Percentiles rank a stretch among this genome's conserved stretches.
These are phyloP conservation scores for Amaurobius ferox DNA, from an alignment of 2,888 invertebrate genomes.

Conservation along the genomic window DNA sequence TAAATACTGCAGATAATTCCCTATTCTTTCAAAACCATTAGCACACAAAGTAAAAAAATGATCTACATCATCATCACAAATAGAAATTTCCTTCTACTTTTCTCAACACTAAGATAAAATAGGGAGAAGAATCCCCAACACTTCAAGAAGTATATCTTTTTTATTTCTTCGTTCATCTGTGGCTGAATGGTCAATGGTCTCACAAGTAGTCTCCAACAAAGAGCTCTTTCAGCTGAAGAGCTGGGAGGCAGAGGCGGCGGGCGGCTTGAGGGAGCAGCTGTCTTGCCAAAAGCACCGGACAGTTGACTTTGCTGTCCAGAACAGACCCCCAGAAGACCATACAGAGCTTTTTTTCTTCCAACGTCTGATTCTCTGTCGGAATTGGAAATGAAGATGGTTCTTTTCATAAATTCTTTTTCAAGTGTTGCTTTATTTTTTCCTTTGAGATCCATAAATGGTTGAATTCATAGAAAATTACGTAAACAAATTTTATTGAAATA, in stretches of 20 bases:
- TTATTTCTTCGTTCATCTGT: neutral
- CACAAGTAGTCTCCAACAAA: neutral
- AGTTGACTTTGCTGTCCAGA: conserved; percentile 65
- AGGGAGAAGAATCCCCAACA: neutral
- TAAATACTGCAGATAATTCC: too few relatives aligned
- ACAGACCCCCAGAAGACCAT: conserved; percentile 33
- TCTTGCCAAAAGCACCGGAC: conserved; percentile 15
- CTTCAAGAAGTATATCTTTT: neutral
- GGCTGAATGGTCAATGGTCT: conserved; percentile 1
- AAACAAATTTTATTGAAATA: too few relatives aligned
- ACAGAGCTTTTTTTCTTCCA: conserved; percentile 29
- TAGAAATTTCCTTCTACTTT: too few relatives aligned
- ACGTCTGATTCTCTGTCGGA: neutral
- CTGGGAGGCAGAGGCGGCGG: too few relatives aligned
- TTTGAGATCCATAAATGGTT: too few relatives aligned
- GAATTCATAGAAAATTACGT: too few relatives aligned
- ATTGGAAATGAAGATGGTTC: conserved; percentile 20
- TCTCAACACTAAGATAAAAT: too few relatives aligned
- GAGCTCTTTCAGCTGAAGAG: neutral
- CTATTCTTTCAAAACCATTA: too few relatives aligned
- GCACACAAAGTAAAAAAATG: too few relatives aligned
- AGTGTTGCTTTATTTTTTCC: too few relatives aligned
- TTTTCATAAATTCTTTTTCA: neutral
- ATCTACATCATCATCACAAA: too few relatives aligned
- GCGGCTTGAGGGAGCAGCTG: neutral